A percentile compares a stretch with the other conserved stretches of the same genome.
Evolutionary conservation across 2,113 vertebrate genomes (phyloP).

Genomic region (Charadrius vociferus): DNA sequence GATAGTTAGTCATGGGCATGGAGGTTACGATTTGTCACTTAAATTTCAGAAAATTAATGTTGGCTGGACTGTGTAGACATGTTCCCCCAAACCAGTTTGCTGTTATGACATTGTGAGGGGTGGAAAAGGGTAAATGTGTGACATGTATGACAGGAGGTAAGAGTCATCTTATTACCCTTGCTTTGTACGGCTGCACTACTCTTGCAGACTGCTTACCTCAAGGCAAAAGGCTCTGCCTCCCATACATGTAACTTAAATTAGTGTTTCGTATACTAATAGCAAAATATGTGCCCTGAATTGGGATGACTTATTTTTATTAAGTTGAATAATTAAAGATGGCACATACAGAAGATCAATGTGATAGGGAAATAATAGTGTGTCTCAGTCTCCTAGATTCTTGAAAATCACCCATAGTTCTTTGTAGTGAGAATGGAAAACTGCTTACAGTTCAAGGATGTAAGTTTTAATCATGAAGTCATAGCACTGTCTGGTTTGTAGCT

Average conservation of each 20-base stretch:
- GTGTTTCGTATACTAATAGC: not conserved
- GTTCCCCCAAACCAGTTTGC: not conserved
- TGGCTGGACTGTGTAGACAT: not conserved
- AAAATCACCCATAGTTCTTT: not conserved
- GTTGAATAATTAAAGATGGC: not conserved
- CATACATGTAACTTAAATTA: not conserved
- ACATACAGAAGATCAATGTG: not conserved
- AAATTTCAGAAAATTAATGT: not conserved
- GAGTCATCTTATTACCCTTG: not conserved
- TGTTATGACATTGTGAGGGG: not conserved
- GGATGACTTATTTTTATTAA: not conserved
- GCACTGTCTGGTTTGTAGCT: not conserved
- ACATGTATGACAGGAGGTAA: not conserved
- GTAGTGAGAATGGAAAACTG: not conserved
- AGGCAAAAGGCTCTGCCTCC: not conserved
- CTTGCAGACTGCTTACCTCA: not conserved
- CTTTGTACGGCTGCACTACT: not conserved
- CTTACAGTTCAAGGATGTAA: not conserved
- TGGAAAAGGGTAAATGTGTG: not conserved
- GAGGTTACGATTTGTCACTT: not conserved
- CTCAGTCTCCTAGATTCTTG: not conserved
- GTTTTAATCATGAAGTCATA: not conserved
- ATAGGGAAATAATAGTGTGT: not conserved
- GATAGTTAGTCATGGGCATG: accelerated
- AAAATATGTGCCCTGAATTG: not conserved